A percentile compares a stretch with the other conserved stretches of the same genome.
Evolutionary conservation across 2,797 vertebrate species (phyloP).

Genomic region (Hipposideros larvatus): DNA sequence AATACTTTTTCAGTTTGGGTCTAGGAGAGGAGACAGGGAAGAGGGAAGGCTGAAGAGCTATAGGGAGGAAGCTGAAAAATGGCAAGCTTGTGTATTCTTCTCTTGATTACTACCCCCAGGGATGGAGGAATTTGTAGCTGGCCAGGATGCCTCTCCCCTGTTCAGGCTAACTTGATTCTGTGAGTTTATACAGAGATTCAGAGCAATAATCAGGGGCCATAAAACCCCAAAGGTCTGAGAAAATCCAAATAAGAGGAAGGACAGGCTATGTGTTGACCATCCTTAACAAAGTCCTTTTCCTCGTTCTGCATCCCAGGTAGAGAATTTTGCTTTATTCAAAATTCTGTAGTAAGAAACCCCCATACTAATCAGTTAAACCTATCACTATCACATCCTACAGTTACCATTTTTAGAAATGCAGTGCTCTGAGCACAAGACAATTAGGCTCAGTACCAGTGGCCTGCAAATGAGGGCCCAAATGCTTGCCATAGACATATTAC

Average conservation of each 20-base stretch:
- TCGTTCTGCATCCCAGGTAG: not conserved
- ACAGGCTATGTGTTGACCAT: not conserved
- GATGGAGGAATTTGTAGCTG: not conserved
- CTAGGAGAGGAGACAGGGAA: slow-evolving; percentile 33
- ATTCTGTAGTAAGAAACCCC: slow-evolving; percentile 40
- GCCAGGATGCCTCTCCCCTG: slow-evolving; percentile 1
- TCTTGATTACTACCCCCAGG: slow-evolving; percentile 1
- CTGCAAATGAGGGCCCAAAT: slow-evolving; percentile 27
- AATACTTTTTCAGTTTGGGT: slow-evolving; percentile 49
- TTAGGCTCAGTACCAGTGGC: slow-evolving; percentile 57
- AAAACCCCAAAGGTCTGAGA: not conserved
- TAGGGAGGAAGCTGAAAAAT: slow-evolving; percentile 17
- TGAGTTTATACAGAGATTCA: slow-evolving; percentile 51
- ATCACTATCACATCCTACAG: slow-evolving; percentile 29
- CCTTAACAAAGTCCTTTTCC: slow-evolving; percentile 9
- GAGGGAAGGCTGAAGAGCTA: not conserved
- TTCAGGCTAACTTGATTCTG: slow-evolving; percentile 32
- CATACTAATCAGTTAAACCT: slow-evolving; percentile 63
- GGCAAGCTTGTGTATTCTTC: not conserved
- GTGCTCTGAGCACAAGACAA: slow-evolving; percentile 38
- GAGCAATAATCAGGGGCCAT: not conserved
- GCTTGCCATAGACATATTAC: slow-evolving; percentile 2
- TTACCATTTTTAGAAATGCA: slow-evolving; percentile 68
- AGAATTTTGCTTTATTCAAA: slow-evolving; percentile 58
- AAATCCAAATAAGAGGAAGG: slow-evolving; percentile 25